These are phyloP conservation scores for Alentia gelatinosa DNA, from an alignment of 2,888 invertebrate species.

Conservation along the genomic window DNA sequence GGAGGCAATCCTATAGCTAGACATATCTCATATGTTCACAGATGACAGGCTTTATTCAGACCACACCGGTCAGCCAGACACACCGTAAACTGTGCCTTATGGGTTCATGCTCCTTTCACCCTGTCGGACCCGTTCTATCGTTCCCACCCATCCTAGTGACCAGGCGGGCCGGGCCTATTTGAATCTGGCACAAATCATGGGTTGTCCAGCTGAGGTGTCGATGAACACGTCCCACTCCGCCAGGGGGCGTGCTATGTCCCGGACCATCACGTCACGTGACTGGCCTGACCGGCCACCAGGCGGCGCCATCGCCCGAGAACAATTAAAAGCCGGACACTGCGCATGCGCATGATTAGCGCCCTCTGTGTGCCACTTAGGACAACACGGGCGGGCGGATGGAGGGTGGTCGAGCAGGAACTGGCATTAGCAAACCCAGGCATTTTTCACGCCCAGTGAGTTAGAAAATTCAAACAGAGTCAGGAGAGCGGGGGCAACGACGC, in stretches of 20 bases:
- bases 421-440: constrained; percentile 50
- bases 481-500: constrained; percentile 9
- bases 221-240: constrained; percentile 23
- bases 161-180: neutral
- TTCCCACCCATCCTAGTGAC: neutral
- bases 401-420: neutral
- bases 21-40: too few relatives aligned
- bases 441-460: constrained; percentile 59
- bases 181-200: neutral
- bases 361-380: constrained; percentile 21
- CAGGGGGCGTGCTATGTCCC: constrained; percentile 9
- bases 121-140: neutral
- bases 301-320: constrained; percentile 40
- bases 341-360: constrained; percentile 50
- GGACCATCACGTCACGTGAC: constrained; percentile 12
- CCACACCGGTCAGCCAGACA: neutral
- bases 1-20: too few relatives aligned
- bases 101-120: neutral
- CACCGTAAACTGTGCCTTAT: neutral
- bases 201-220: constrained; percentile 36
- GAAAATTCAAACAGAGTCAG: constrained; percentile 57
- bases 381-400: neutral
- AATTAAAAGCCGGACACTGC: constrained; percentile 42
- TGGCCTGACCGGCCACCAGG: neutral
- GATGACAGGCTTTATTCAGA: too few relatives aligned